Evolutionary conservation across 2,797 vertebrate species (phyloP), one percentile per base, ranked within the genome.

Genomic region (Myripristis murdjan): DNA sequence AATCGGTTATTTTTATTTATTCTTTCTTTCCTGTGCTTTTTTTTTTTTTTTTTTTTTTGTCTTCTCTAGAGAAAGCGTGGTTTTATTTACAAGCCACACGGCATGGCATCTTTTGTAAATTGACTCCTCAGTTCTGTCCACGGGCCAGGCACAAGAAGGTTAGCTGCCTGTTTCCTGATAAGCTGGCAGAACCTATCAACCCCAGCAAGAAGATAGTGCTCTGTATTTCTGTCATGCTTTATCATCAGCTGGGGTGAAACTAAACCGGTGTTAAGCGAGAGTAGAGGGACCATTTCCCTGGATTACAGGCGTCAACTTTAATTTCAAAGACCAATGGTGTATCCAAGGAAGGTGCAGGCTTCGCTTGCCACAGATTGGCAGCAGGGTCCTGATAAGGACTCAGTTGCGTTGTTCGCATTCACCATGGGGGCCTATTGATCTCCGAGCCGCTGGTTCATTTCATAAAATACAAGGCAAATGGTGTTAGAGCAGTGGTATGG

Each of bases 291-390:
- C 91, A 91, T 94, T 94, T 95, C 91, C 91, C 85, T 92, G 94
- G 94, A 95, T 95, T 95, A 95, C 91, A 85, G 88, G 92, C 89
- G 90, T 93, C 89, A 91, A 94, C 92, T 95, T 94, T 95, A 95
- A 95, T 95, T 95, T 95, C 93, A 95, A 95, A 95, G 95, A 95
- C 94, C 95, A 95, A 71, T 95, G 94, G 93, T 91, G 93, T 94
- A 94, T 94, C 93, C 94, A 91, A 90, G 89, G 89, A 92, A 91
- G 92, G 92, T 92, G 88, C 89, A 90, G 89, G 92, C 92, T 94
- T 89, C 83, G 72, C 88, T 93, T 89, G 89, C 82, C 88, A 88
- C 90, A 87, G 93, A 95, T 92, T 95, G 94, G 93, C 93, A 94
- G 93, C 73, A 4, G 77, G 82, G 77, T 57, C 77, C 85, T 66